A percentile compares a stretch with the other conserved stretches of the same genome.
Evolutionary conservation across 2,797 vertebrate species (phyloP).

Genomic region (Graptemys geographica): DNA sequence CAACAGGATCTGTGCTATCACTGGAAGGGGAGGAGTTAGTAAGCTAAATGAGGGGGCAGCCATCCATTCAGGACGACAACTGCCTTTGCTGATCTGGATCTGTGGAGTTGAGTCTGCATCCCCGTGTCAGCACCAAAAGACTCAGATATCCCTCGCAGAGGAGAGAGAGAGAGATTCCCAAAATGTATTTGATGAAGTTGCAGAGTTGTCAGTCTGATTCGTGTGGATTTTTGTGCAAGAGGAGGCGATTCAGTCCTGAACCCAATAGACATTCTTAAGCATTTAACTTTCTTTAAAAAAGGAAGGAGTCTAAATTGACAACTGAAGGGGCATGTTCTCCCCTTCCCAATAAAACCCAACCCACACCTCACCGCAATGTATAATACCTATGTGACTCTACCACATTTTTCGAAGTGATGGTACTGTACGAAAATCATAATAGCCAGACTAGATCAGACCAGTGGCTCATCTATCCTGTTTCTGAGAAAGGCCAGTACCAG

Average conservation of each 20-base stretch:
- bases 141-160: neutral
- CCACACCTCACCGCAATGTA: neutral
- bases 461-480: neutral
- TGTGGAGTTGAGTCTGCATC: neutral
- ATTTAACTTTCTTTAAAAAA: neutral
- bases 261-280: neutral
- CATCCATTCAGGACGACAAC: neutral
- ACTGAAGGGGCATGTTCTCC: neutral
- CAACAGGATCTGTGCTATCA: neutral
- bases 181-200: neutral
- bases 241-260: neutral
- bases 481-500: neutral
- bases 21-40: neutral
- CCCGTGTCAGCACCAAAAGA: neutral
- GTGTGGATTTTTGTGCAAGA: neutral
- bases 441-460: neutral
- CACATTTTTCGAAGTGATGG: neutral
- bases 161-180: neutral
- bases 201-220: neutral
- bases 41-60: neutral
- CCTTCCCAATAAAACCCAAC: neutral
- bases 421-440: neutral
- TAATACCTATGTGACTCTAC: too few species aligned
- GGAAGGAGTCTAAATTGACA: fast-evolving
- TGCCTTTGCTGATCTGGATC: neutral